Evolutionary conservation across 2,888 invertebrate genomes (phyloP).

Genomic region (Acanthosepion lycidas): DNA sequence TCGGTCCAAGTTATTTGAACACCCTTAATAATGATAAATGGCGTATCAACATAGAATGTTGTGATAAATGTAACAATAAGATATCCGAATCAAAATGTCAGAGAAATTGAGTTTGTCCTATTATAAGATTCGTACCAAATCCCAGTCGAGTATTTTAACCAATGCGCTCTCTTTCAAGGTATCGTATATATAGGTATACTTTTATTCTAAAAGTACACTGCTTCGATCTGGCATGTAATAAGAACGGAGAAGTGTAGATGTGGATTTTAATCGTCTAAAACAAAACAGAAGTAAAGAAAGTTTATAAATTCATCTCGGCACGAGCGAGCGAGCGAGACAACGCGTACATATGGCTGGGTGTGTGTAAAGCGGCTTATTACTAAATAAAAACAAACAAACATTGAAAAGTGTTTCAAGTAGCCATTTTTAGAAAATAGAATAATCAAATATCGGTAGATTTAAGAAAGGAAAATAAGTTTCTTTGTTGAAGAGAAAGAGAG

Average conservation of each 20-base stretch:
- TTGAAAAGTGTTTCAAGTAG: neutral
- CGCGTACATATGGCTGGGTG: neutral
- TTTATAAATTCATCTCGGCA: neutral
- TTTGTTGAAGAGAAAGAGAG: neutral
- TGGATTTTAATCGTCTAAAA: neutral
- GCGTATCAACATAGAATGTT: too few relatives aligned
- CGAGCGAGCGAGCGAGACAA: neutral
- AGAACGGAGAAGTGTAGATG: neutral
- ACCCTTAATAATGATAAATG: too few relatives aligned
- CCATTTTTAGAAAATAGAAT: neutral
- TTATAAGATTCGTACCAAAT: too few relatives aligned
- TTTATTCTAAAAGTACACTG: neutral
- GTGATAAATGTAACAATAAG: neutral
- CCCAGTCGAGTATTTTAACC: too few relatives aligned
- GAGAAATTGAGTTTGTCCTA: too few relatives aligned
- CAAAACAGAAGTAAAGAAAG: neutral
- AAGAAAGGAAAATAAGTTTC: neutral
- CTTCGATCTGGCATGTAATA: neutral
- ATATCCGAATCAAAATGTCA: neutral
- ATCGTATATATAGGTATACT: neutral
- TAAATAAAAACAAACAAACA: neutral
- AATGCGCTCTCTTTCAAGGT: too few relatives aligned
- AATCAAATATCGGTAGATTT: constrained; percentile 1
- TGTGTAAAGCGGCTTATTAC: neutral
- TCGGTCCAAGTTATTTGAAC: too few relatives aligned